phyloP scores from a whole-genome alignment of 1,140 invertebrate genomes.

The Calycopis cecrops region DNA sequence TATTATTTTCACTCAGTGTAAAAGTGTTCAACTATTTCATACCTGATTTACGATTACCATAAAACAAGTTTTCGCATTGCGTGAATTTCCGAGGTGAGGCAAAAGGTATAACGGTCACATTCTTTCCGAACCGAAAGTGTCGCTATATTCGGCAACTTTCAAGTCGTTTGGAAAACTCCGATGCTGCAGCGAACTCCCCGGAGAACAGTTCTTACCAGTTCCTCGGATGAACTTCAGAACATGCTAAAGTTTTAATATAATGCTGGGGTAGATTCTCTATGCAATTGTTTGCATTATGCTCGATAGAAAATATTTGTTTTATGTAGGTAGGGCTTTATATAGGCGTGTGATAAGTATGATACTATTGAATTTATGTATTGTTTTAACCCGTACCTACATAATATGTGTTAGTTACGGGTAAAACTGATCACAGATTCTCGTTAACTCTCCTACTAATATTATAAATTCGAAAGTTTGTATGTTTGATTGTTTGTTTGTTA shows the following conservation, averaged over 20 bases:
- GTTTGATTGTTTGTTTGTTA: too few relatives aligned
- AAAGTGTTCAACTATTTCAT: too few relatives aligned
- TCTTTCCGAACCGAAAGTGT: constrained; percentile 33
- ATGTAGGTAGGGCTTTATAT: background rate
- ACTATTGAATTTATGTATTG: background rate
- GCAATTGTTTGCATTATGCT: constrained; percentile 18
- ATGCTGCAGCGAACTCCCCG: constrained; percentile 27
- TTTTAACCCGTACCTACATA: too few relatives aligned
- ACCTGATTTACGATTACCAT: too few relatives aligned
- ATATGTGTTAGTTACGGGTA: too few relatives aligned
- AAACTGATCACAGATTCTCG: too few relatives aligned
- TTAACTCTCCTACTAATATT: too few relatives aligned
- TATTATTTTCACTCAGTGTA: too few relatives aligned
- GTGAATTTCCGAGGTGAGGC: constrained; percentile 21
- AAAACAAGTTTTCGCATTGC: too few relatives aligned
- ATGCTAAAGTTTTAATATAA: constrained; percentile 32
- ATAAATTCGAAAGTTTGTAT: too few relatives aligned
- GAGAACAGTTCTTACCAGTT: constrained; percentile 29
- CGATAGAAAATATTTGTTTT: constrained; percentile 16
- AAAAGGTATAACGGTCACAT: constrained; percentile 31
- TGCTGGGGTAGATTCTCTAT: constrained; percentile 28
- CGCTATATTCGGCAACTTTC: constrained; percentile 29
- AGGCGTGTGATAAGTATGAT: background rate
- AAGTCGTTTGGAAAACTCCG: constrained; percentile 40
- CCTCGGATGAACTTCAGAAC: constrained; percentile 23